These are phyloP conservation scores for Neosilurus mollespiculum DNA, from an alignment of 2,797 vertebrate genomes.

Conservation along the genomic window DNA sequence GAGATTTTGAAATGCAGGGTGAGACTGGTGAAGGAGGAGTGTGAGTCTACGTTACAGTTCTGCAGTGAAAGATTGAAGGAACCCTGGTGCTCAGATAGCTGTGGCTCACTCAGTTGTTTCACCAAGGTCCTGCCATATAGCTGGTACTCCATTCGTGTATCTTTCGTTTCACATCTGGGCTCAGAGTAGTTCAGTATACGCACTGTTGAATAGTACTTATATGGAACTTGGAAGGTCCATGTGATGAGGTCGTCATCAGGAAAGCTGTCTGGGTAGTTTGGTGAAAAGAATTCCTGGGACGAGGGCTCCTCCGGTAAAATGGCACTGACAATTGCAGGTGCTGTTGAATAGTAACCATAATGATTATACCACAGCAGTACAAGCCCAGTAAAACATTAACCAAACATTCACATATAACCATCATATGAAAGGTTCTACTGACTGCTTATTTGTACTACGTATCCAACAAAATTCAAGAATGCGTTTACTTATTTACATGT, in stretches of 20 bases:
- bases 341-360: constrained; percentile 60
- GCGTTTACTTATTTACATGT: constrained; percentile 45
- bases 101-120: constrained; percentile 48
- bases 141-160: constrained; percentile 75
- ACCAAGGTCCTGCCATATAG: constrained; percentile 25
- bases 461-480: neutral
- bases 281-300: constrained; percentile 77
- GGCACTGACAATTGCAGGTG: constrained; percentile 79
- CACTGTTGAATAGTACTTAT: constrained; percentile 68
- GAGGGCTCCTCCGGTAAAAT: constrained; percentile 68
- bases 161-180: constrained; percentile 80
- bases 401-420: neutral
- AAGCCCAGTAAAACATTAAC: constrained; percentile 6
- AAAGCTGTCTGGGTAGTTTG: constrained; percentile 83
- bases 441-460: too few relatives aligned
- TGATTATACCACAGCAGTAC: constrained; percentile 17
- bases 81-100: constrained; percentile 51
- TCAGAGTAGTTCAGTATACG: constrained; percentile 69
- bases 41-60: constrained; percentile 69
- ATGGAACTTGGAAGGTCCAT: constrained; percentile 80
- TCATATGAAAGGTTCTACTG: neutral
- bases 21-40: constrained; percentile 53
- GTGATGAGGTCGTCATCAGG: constrained; percentile 83
- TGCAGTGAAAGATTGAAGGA: constrained; percentile 66
- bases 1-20: constrained; percentile 62